Evolutionary conservation across 23 tunicate genomes (phyloP), one percentile per base, ranked within the genome.

Genomic region (Trididemnum nubilum): DNA sequence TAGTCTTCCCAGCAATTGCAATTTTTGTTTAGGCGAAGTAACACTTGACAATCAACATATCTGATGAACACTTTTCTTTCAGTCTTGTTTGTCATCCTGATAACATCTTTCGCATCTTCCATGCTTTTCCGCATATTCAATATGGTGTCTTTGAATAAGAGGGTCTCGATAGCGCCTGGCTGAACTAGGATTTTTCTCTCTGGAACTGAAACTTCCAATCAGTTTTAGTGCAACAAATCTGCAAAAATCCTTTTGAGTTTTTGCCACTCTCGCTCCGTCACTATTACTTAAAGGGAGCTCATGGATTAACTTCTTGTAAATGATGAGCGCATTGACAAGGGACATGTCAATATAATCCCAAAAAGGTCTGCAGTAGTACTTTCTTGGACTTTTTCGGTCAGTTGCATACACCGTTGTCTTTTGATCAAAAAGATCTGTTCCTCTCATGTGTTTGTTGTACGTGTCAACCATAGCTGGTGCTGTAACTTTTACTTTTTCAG

Each of bases 261-360:
- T 40, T 38, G 33, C 78, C 22, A 38, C n/a, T n/a, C n/a, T n/a
- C n/a, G n/a, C n/a, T n/a, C n/a, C 25, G 78, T 73, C 25, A 24
- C 19, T 37, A 21, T 25, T 73, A n/a, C 58, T 38, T 40, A 3
- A 4, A 15, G 57, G 78, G 58, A 73, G 39, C 37, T 37, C 19
- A 2, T 73, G 30, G 9, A 73, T 2, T 7, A 15, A n/a, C 32
- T 24, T 73, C 24, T 37, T 39, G 9, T 37, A 73, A 39, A 37
- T 39, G 22, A 73, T 73, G 32, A 73, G 39, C 29, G 58, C 22
- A 24, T 73, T 73, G 5, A 31, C 78, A 27, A 73, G 32, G 37
- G 58, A 57, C 57, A 73, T 73, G 58, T 73, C 78, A 73, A 73
- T 23, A 73, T 38, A 40, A 39, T 73, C 78, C 57, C 57, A 73